Evolutionary conservation across 1,140 invertebrate genomes (phyloP).

Genomic region (Andrena cerasifolii): DNA sequence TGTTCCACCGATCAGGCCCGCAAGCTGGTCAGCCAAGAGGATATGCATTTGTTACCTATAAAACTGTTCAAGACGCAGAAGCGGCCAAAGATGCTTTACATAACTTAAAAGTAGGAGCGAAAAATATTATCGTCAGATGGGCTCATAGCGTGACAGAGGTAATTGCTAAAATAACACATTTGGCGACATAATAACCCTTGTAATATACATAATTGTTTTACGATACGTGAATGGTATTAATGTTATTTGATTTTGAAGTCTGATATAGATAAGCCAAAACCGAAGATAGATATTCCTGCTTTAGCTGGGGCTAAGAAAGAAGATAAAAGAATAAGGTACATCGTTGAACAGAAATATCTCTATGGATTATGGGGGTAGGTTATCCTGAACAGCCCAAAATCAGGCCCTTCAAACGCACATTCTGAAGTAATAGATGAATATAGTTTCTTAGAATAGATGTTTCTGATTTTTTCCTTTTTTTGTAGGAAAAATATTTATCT

Average conservation of each 20-base stretch:
- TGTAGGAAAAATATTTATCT: too few species aligned
- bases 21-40: conserved; percentile 93
- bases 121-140: conserved; percentile 90
- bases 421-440: too few species aligned
- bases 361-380: too few species aligned
- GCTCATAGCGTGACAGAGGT: conserved; percentile 90
- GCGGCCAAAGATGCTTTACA: conserved; percentile 88
- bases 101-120: conserved; percentile 88
- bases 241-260: conserved; percentile 82
- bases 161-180: conserved; percentile 68
- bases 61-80: conserved; percentile 85
- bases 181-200: too few species aligned
- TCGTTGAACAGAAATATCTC: conserved; percentile 13
- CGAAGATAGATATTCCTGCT: conserved; percentile 89
- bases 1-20: conserved; percentile 95
- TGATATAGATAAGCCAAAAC: conserved; percentile 88
- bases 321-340: conserved; percentile 83
- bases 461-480: too few species aligned
- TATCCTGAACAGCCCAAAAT: too few species aligned
- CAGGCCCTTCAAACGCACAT: too few species aligned
- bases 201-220: neutral
- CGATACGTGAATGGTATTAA: conserved; percentile 35
- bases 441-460: too few species aligned
- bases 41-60: conserved; percentile 96
- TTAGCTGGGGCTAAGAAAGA: conserved; percentile 88